Evolutionary conservation across 1,140 invertebrate genomes (phyloP).

Genomic region (Aleiodes sp.): DNA sequence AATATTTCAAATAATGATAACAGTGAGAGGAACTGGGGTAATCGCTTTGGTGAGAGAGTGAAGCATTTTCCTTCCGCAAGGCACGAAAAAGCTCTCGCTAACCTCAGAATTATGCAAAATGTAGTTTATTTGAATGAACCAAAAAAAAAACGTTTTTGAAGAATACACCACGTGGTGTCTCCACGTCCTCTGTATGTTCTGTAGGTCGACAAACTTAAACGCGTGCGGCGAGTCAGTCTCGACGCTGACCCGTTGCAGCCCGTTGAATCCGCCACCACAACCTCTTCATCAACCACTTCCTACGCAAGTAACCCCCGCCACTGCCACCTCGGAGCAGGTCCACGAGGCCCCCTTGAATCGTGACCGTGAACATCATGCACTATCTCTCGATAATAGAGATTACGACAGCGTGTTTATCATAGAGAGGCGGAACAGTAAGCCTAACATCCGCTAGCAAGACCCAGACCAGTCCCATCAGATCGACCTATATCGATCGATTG

Average conservation of each 20-base stretch:
- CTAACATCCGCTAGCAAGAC: constrained; percentile 68
- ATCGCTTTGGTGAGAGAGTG: constrained; percentile 33
- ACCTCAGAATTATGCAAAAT: constrained; percentile 11
- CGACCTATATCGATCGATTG: constrained; percentile 45
- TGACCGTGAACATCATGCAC: constrained; percentile 67
- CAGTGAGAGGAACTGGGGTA: constrained; percentile 36
- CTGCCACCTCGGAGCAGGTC: constrained; percentile 64
- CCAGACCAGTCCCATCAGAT: constrained; percentile 38
- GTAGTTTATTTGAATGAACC: constrained; percentile 18
- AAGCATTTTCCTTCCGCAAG: neutral
- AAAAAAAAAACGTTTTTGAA: constrained; percentile 35
- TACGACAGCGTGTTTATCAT: constrained; percentile 81
- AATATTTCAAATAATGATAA: constrained; percentile 19
- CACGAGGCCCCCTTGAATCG: constrained; percentile 65
- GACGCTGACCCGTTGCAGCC: constrained; percentile 67
- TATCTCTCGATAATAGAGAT: constrained; percentile 71
- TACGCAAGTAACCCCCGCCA: constrained; percentile 66
- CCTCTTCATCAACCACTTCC: constrained; percentile 67
- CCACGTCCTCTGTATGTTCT: constrained; percentile 65
- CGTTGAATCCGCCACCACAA: constrained; percentile 68
- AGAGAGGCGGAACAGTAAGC: constrained; percentile 76
- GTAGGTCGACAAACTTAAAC: constrained; percentile 68
- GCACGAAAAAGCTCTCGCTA: neutral
- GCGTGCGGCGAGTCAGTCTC: constrained; percentile 67
- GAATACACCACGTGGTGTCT: constrained; percentile 54